These are phyloP conservation scores for Tachina fera DNA, from an alignment of 2,888 invertebrate genomes.

Conservation along the genomic window DNA sequence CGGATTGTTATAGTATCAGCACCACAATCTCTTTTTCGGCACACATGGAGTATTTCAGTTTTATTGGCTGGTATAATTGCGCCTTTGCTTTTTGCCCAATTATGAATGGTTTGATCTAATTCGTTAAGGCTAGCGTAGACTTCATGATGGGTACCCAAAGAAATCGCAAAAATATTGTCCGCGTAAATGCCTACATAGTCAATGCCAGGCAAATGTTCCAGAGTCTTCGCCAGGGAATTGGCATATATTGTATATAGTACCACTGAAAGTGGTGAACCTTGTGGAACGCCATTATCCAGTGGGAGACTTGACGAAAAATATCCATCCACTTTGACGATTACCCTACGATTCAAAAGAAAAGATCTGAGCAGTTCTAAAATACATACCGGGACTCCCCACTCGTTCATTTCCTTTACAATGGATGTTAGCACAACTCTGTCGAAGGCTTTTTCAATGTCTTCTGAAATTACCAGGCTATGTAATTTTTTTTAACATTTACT, in stretches of 20 bases:
- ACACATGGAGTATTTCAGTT: constrained; percentile 13
- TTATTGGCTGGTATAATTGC: constrained; percentile 2
- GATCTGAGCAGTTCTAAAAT: not conserved
- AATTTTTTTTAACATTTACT: not conserved
- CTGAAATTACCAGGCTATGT: not conserved
- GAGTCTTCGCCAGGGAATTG: not conserved
- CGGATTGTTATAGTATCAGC: too few species aligned
- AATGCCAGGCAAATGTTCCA: not conserved
- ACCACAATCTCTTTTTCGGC: not conserved
- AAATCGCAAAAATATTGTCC: constrained; percentile 23
- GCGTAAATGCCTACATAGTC: constrained; percentile 22
- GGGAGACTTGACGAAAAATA: not conserved
- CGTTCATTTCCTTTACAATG: too few species aligned
- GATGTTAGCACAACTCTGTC: too few species aligned
- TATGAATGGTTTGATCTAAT: not conserved
- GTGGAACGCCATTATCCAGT: constrained; percentile 26
- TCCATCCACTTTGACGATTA: not conserved
- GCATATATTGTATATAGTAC: constrained; percentile 11
- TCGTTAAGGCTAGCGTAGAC: not conserved
- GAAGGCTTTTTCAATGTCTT: too few species aligned
- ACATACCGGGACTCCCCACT: not conserved
- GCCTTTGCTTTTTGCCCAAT: constrained; percentile 7
- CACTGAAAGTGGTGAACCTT: constrained; percentile 17
- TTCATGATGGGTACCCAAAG: not conserved
- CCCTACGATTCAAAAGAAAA: not conserved